Evolutionary conservation across 2,797 vertebrate genomes (phyloP).

Genomic region (Bradypodion ventrale): DNA sequence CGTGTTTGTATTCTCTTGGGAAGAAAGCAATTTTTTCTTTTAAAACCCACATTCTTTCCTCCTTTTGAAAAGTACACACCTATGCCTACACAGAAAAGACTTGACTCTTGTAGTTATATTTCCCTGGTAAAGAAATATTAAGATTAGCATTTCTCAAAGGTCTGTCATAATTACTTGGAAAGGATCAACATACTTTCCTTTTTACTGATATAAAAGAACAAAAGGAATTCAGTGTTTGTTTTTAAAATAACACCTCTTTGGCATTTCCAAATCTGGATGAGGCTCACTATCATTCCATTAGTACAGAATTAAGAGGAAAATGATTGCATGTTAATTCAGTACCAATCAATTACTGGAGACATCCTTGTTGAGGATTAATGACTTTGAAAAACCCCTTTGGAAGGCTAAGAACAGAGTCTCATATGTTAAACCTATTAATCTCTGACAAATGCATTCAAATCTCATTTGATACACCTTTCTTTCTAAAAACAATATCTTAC

Average conservation of each 20-base stretch:
- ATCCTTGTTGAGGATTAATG: conserved; percentile 9
- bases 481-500: fast-evolving
- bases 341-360: background rate
- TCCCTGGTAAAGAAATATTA: background rate
- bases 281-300: background rate
- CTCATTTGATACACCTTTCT: conserved; percentile 24
- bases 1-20: background rate
- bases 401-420: background rate
- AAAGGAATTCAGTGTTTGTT: background rate
- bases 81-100: background rate
- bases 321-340: conserved; percentile 25
- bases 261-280: background rate
- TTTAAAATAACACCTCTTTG: background rate
- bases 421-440: conserved; percentile 27
- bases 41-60: too few relatives aligned
- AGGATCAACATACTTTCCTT: background rate
- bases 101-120: background rate
- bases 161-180: background rate
- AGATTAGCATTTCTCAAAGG: background rate
- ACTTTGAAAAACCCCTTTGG: conserved; percentile 9
- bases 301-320: background rate
- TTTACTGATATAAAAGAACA: background rate
- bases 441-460: conserved; percentile 10
- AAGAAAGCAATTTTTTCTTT: background rate
- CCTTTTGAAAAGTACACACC: too few relatives aligned